Evolutionary conservation across 1,140 invertebrate genomes (phyloP), one percentile per base, ranked within the genome.

Genomic region (Bombus difficillimus): DNA sequence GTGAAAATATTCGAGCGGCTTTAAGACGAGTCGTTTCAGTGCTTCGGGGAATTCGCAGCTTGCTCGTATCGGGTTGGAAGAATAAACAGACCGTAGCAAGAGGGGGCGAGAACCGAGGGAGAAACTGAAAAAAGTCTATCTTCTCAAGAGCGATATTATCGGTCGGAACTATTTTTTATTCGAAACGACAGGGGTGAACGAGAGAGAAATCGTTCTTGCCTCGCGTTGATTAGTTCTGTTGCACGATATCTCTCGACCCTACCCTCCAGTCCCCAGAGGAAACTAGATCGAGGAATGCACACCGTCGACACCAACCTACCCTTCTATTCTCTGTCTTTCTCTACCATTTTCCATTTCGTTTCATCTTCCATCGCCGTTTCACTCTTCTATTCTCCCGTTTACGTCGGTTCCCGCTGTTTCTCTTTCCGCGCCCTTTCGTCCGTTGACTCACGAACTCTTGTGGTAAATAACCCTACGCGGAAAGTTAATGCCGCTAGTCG

Each of bases 221-320:
- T 87, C 87, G 62, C 91, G 91, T 92, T 92, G 92, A 92, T 92
- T 92, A 92, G 92, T 91, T 92, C 90, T 84, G 87, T 89, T 89
- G 86, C 88, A 86, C 86, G 86, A 89, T 90, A 91, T 92, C 84
- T 91, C 82, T 85, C 89, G 75, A 81, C 78, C 85, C 90, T 81
- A 64, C 73, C 86, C 84, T 74, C 66, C 64, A 37, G 76, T 92
- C 90, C 81, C 90, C 15, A 28, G 90, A 88, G 90, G 82, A 84
- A 82, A 86, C 85, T 72, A 84, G 85, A 90, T 85, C 88, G 85
- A 87, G 74, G 82, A 89, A 81, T 81, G 86, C 81, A 72, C 76
- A 68, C 69, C 78, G 41, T 43, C 80, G 28, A 53, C 85, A 34
- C 66, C 15, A 53, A 69, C 9, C 41, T 18, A 57, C 43, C 76